Evolutionary conservation across 2,113 vertebrate species (phyloP).

Genomic region (Chaenocephalus aceratus): DNA sequence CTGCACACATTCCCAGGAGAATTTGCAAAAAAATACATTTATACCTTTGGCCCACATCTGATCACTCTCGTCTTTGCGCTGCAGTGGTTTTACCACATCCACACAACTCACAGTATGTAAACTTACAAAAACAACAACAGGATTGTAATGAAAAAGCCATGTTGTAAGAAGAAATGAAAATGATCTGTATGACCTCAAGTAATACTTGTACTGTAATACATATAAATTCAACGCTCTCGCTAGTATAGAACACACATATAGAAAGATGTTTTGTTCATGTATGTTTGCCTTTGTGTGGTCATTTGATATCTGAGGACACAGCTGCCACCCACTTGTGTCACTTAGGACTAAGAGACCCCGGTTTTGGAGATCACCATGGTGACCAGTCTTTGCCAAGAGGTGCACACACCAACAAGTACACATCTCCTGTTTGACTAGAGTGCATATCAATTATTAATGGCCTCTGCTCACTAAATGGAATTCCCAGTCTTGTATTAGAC

Average conservation of each 20-base stretch:
- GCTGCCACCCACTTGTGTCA: conserved; percentile 52
- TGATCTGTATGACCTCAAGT: background rate
- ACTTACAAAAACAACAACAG: background rate
- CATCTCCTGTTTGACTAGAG: conserved; percentile 39
- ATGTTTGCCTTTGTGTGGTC: background rate
- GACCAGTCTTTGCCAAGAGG: conserved; percentile 57
- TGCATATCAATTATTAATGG: conserved; percentile 61
- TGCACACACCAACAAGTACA: conserved; percentile 46
- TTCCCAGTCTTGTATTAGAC: conserved; percentile 49
- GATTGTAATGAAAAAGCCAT: background rate
- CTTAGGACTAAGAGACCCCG: conserved; percentile 51
- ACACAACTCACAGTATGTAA: background rate
- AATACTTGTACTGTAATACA: background rate
- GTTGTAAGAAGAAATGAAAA: background rate
- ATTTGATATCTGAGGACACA: conserved; percentile 16
- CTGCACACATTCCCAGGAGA: background rate
- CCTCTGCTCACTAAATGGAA: conserved; percentile 46
- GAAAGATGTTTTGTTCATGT: background rate
- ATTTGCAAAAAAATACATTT: background rate
- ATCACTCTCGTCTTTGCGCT: background rate
- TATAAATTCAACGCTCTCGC: background rate
- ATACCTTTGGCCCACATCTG: background rate
- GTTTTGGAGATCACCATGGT: conserved; percentile 64
- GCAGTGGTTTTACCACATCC: background rate
- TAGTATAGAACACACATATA: background rate